Conservation (phyloP, 30 jellyfish, hydroid and myxozoan species). For the Mastigias papua region DNA sequence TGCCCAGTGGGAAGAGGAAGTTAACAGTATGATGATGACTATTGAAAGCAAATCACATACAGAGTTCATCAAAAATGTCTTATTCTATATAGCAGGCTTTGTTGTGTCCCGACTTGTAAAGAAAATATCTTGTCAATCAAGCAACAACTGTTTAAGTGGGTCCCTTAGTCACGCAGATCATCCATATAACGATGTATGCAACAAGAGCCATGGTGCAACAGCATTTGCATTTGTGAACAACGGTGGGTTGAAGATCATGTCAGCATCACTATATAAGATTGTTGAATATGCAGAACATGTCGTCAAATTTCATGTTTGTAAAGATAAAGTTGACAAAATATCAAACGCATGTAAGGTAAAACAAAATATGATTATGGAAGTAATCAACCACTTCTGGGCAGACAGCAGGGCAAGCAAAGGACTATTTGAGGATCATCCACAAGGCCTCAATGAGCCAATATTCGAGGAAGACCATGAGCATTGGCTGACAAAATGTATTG, state of each 20-base stretch:
- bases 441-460: constrained; percentile 15
- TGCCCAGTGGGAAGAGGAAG: neutral
- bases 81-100: constrained; percentile 46
- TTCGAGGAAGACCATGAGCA: neutral
- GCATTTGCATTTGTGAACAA: constrained; percentile 68
- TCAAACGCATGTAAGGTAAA: neutral
- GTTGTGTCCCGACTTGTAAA: constrained; percentile 42
- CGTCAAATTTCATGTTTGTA: neutral
- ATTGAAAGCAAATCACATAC: constrained; percentile 11
- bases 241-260: constrained; percentile 46
- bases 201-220: constrained; percentile 44
- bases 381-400: constrained; percentile 44
- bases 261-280: constrained; percentile 20
- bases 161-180: constrained; percentile 20
- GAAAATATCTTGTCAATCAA: constrained; percentile 10
- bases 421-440: constrained; percentile 45
- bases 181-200: neutral
- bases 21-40: neutral
- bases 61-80: constrained; percentile 18
- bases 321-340: neutral
- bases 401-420: constrained; percentile 21
- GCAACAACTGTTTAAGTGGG: constrained; percentile 41
- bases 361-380: constrained; percentile 41
- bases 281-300: constrained; percentile 22
- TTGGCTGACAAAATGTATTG: constrained; percentile 3